A percentile compares a stretch with the other conserved stretches of the same genome.
Conservation (phyloP, 2,888 invertebrate genomes). For the Leistus spinibarbis region DNA sequence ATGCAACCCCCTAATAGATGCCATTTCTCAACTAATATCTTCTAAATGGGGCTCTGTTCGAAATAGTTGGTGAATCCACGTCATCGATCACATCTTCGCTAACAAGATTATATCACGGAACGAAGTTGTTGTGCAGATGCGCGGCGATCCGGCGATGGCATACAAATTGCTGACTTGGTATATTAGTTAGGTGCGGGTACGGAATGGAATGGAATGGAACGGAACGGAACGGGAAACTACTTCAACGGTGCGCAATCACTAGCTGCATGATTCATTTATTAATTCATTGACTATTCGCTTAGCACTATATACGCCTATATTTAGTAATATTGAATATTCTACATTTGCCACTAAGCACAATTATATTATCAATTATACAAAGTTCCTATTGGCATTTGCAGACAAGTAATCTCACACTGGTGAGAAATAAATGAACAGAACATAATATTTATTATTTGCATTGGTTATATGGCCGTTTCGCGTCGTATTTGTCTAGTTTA, state of each 20-base stretch:
- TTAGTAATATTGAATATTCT: too few relatives aligned
- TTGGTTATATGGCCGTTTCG: too few relatives aligned
- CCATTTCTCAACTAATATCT: constrained; percentile 36
- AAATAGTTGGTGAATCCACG: constrained; percentile 18
- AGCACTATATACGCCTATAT: too few relatives aligned
- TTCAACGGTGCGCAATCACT: neutral
- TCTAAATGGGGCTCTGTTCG: constrained; percentile 2
- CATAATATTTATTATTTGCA: too few relatives aligned
- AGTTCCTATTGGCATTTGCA: too few relatives aligned
- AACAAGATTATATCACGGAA: constrained; percentile 32
- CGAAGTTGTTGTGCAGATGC: constrained; percentile 33
- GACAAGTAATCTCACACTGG: too few relatives aligned
- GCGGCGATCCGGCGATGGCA: constrained; percentile 21
- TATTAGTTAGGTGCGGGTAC: neutral
- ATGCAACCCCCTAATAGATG: constrained; percentile 16
- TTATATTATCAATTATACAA: too few relatives aligned
- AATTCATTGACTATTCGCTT: too few relatives aligned
- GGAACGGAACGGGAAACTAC: neutral
- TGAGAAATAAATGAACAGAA: too few relatives aligned
- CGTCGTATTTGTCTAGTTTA: too few relatives aligned
- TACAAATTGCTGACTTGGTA: neutral
- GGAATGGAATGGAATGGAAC: neutral
- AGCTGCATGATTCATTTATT: neutral
- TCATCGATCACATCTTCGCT: constrained; percentile 31
- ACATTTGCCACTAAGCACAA: too few relatives aligned